Evolutionary conservation across 2,888 invertebrate genomes (phyloP).

Genomic region (Anodontia alba): DNA sequence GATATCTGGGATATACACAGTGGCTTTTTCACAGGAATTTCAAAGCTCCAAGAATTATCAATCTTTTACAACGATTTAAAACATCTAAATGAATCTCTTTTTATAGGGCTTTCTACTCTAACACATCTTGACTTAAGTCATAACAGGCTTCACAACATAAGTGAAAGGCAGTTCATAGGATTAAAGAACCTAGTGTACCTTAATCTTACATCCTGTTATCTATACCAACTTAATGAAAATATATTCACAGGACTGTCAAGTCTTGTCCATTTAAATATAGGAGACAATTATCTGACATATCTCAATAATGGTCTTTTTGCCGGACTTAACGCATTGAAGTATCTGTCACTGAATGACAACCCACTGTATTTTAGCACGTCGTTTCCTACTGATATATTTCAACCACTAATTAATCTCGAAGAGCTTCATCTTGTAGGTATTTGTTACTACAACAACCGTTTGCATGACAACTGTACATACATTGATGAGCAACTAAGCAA

Average conservation of each 20-base stretch:
- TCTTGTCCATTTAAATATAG: background rate
- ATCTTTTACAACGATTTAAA: background rate
- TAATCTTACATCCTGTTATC: background rate
- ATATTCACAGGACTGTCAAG: background rate
- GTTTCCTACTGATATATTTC: background rate
- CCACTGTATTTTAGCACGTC: background rate
- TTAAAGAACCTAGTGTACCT: background rate
- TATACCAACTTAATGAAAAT: background rate
- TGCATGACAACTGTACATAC: background rate
- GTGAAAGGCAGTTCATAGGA: background rate
- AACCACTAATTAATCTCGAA: background rate
- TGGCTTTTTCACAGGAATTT: too few relatives aligned
- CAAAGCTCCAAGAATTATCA: too few relatives aligned
- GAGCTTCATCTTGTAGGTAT: background rate
- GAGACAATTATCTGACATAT: background rate
- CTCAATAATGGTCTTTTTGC: background rate
- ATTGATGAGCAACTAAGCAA: background rate
- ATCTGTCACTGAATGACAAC: background rate
- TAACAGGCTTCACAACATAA: background rate
- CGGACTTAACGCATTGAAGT: background rate
- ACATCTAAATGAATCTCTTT: background rate
- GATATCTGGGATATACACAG: too few relatives aligned
- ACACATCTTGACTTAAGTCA: background rate
- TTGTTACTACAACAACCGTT: background rate
- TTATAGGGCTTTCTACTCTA: background rate